phyloP scores from a whole-genome alignment of 2,888 invertebrate species.

The Agelastica alni region DNA sequence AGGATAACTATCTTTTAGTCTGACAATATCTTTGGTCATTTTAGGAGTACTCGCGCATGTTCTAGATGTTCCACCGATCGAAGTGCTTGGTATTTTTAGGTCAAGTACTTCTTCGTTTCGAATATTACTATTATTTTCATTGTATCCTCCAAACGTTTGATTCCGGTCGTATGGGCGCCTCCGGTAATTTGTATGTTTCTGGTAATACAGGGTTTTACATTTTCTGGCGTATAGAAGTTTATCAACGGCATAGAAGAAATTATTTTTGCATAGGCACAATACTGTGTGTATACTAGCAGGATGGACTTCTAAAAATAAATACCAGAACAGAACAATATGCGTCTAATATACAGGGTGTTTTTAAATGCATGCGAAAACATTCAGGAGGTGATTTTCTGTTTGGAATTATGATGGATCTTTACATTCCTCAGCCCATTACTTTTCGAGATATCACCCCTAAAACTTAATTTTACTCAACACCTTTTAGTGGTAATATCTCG shows the following conservation, averaged over 20 bases:
- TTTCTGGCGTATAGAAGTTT: conserved; percentile 52
- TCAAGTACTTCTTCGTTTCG: conserved; percentile 11
- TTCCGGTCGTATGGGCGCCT: conserved; percentile 14
- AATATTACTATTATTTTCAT: background rate
- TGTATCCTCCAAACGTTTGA: background rate
- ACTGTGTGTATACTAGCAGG: conserved; percentile 55
- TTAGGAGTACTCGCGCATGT: background rate
- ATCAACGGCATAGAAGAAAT: conserved; percentile 53
- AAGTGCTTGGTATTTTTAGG: conserved; percentile 1
- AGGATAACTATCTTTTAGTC: background rate
- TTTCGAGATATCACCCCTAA: too few relatives aligned
- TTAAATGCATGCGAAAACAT: too few relatives aligned
- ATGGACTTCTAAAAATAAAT: conserved; percentile 49
- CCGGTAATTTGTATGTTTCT: conserved; percentile 7
- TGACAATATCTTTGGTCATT: background rate
- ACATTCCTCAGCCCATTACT: too few relatives aligned
- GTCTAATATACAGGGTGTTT: too few relatives aligned
- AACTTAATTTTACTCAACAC: too few relatives aligned
- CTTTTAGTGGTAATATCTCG: too few relatives aligned
- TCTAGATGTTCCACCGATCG: background rate
- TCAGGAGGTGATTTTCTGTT: too few relatives aligned
- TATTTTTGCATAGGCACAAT: conserved; percentile 51
- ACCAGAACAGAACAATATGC: too few relatives aligned
- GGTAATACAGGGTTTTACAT: conserved; percentile 33
- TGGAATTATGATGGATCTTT: too few relatives aligned